Evolutionary conservation across 2,113 vertebrate genomes (phyloP).

Genomic region (Bos taurus): DNA sequence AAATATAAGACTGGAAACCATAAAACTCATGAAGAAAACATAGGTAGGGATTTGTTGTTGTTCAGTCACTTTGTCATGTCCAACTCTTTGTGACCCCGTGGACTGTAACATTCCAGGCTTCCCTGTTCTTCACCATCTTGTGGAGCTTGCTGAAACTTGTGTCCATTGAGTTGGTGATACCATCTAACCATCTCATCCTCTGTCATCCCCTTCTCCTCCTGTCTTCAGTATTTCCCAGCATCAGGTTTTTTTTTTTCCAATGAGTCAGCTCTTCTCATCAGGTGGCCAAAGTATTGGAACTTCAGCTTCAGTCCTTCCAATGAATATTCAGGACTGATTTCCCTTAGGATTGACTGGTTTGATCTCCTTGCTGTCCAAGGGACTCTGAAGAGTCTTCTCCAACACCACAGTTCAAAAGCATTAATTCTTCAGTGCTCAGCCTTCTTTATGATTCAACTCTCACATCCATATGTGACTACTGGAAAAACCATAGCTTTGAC

Average conservation of each 20-base stretch:
- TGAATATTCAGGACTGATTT: neutral
- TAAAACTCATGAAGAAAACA: neutral
- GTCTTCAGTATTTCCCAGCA: neutral
- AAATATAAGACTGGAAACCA: neutral
- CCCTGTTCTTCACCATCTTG: neutral
- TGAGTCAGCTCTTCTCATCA: neutral
- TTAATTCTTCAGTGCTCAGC: neutral
- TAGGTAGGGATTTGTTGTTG: neutral
- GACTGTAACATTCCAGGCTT: neutral
- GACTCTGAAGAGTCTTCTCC: neutral
- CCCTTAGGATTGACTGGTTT: neutral
- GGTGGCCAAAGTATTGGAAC: neutral
- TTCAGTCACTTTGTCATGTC: neutral
- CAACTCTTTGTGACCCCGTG: neutral
- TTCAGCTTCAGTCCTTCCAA: neutral
- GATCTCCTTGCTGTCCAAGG: neutral
- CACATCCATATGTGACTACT: fast-evolving
- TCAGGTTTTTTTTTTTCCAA: neutral
- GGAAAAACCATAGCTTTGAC: neutral
- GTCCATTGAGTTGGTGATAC: neutral
- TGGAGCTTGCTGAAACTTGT: neutral
- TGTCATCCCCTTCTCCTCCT: neutral
- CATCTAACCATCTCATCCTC: neutral
- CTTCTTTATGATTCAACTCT: neutral
- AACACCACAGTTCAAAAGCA: neutral